Conservation (phyloP, 2,113 vertebrate genomes). For the Rhombomys opimus region DNA sequence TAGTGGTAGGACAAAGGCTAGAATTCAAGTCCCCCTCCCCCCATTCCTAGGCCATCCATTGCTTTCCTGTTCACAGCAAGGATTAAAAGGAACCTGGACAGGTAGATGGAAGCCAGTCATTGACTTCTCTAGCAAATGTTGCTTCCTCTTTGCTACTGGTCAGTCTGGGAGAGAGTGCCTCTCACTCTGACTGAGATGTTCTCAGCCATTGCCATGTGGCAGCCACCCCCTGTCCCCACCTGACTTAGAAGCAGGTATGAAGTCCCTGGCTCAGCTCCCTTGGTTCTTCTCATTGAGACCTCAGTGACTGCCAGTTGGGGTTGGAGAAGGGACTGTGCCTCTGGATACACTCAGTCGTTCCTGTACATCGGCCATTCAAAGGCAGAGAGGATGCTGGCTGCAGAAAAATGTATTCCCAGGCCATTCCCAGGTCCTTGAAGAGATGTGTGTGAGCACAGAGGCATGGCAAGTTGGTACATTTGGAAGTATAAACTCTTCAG, state of each 20-base stretch:
- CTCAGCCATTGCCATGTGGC: background rate
- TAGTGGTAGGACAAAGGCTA: background rate
- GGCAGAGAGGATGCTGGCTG: background rate
- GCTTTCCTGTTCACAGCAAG: background rate
- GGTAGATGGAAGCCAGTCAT: background rate
- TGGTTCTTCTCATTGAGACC: background rate
- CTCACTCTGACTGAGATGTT: background rate
- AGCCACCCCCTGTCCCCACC: background rate
- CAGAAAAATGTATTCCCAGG: background rate
- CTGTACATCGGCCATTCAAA: background rate
- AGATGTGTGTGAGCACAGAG: background rate
- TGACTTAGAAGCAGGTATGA: background rate
- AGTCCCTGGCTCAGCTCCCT: background rate
- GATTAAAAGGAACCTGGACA: background rate
- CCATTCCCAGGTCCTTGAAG: background rate
- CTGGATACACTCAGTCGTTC: background rate
- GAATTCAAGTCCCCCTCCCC: background rate
- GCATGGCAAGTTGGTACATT: background rate
- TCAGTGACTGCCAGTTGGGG: background rate
- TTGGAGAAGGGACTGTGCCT: background rate
- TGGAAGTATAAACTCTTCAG: background rate
- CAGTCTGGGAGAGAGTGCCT: background rate
- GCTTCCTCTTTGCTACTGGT: background rate
- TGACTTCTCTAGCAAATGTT: background rate
- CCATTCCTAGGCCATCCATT: background rate